Base-by-base conservation (phyloP, 2,888 invertebrate genomes). In the Capitulum mitella region DNA sequence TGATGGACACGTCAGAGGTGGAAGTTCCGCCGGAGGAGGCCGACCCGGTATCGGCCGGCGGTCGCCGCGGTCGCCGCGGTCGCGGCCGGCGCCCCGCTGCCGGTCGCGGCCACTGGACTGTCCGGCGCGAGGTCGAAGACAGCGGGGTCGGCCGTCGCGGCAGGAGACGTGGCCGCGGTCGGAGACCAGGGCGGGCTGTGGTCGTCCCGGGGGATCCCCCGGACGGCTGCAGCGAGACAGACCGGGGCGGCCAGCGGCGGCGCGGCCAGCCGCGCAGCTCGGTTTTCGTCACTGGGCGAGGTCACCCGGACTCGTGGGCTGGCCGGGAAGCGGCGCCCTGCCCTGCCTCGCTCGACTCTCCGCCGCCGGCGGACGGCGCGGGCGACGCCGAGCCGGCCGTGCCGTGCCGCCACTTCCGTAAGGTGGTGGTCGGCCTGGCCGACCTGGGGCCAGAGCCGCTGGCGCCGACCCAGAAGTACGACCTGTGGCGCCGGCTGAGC, bases 361-460 rank as follows among this genome's bases (percentile, higher is more conserved):
- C 32, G 54, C 26, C 26, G n/a, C 2, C 54, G 54, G 26, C 26
- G 54, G n/a, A n/a, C n/a, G 26, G 26, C 54, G 22, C 54, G 54
- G 61, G 12, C 14, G n/a, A n/a, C n/a, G 10, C 29, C 16, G 34
- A 6, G 34, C 16, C 34, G 64, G 34, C 34, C n/a, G 64, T 22
- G 37, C 64, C 64, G 34, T 64, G 64, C 37, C 34, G 22, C 34
- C 64, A 64, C 64, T 64, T 64, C 37, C 64, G 37, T 1, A 34
- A 37, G 34, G 64, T 64, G 64, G n/a, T n/a, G 64, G 37, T 75
- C 26, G 75, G 75, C n/a, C n/a, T 75, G 75, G 16, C 75, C n/a
- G 75, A 75, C 43, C 75, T 75, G 75, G 75, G 75, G 5, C 43
- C 75, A n/a, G n/a, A 40, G n/a, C 75, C 32, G 75, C 46, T 40